Base-by-base conservation (phyloP, 2,797 vertebrate species). In the Pseudochirops corinnae region DNA sequence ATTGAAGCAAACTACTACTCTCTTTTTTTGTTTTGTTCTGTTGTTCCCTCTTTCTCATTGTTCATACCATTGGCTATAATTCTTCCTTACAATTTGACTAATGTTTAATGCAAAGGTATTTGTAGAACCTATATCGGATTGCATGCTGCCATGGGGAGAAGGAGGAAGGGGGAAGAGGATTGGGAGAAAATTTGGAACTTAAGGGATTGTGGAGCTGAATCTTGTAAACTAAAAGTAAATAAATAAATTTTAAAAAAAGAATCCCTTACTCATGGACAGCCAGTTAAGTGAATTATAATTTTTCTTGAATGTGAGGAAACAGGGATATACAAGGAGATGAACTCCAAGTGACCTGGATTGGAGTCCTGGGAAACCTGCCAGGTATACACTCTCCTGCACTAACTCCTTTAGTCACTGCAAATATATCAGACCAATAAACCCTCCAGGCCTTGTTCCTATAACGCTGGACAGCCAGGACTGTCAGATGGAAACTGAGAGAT, bases 401-500 rank as follows among this genome's bases (percentile, higher is more conserved):
- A 50, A 87, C 74, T 87, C 74, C 74, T 46, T 50, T 87, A 87
- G 39, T 87, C 39, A 46, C 74, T 1, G 3, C 39, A 46, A 50
- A 87, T 87, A 87, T 26, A 87, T 87, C 74, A 87, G 74, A 87
- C 74, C 21, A 87, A 87, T 46, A 46, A 87, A 46, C 39, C 39
- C 74, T 87, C 74, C 21, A 46, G 74, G 33, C 39, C 74, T 87
- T 87, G 74, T 50, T 87, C 9, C 74, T 50, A 46, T 87, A 87
- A 50, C 39, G 9, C 74, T 87, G 74, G 39, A 50, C 13, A 50
- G 39, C 7, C 39, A 87, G 39, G 10, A 87, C 24, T 87, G 39
- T 87, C 39, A 87, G 74, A 87, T 87, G 74, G 74, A 87, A 50
- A 87, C 74, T 82, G 67, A 50, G 74, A 87, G 74, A 87, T 87